Evolutionary conservation across 2,888 invertebrate species (phyloP).

Genomic region (Phyto melanocephala): DNA sequence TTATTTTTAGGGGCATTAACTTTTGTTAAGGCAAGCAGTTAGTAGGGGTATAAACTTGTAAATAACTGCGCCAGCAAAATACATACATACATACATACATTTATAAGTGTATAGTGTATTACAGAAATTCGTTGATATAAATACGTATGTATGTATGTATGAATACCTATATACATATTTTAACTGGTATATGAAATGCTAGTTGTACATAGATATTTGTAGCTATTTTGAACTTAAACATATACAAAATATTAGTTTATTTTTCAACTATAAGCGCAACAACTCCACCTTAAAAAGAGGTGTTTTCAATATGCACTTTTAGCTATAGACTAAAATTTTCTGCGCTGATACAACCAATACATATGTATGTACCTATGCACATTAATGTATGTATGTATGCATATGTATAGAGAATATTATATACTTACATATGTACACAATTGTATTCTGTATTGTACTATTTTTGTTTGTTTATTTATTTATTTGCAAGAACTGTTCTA

Average conservation of each 20-base stretch:
- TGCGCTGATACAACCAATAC: constrained; percentile 27
- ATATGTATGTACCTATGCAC: background rate
- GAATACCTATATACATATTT: background rate
- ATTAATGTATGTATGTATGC: background rate
- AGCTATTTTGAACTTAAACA: constrained; percentile 1
- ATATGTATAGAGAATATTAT: background rate
- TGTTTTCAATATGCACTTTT: constrained; percentile 37
- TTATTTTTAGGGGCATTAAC: constrained; percentile 15
- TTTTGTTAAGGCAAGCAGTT: constrained; percentile 1
- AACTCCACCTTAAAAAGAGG: constrained; percentile 62
- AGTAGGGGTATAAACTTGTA: constrained; percentile 2
- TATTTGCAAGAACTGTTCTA: constrained; percentile 38
- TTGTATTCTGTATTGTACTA: background rate
- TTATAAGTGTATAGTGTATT: no score
- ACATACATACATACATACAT: background rate
- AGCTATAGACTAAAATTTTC: background rate
- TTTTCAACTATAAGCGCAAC: constrained; percentile 20
- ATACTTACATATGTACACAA: background rate
- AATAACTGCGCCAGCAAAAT: constrained; percentile 10
- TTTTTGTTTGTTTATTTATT: constrained; percentile 55
- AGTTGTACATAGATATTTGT: background rate
- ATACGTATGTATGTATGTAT: background rate
- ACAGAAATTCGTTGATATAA: no score
- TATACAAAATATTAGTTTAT: constrained; percentile 12
- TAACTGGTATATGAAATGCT: constrained; percentile 12